phyloP scores from a whole-genome alignment of 2,113 vertebrate genomes.

The Mobula birostris region DNA sequence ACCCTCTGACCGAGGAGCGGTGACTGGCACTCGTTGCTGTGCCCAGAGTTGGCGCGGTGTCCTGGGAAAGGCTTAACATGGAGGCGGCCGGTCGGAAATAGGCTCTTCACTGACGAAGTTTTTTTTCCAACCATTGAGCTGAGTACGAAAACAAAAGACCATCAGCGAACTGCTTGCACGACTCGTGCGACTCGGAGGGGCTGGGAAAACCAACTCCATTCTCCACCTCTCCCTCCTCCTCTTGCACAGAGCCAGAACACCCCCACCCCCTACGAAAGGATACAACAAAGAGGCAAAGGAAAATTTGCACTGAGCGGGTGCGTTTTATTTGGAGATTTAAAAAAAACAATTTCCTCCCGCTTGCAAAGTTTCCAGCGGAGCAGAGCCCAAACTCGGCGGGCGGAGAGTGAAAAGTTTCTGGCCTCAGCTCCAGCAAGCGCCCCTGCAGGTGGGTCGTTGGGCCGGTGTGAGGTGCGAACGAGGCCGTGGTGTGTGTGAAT shows the following conservation, averaged over 20 bases:
- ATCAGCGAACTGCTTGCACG: neutral
- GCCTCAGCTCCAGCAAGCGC: neutral
- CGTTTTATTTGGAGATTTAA: neutral
- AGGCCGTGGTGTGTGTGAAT: neutral
- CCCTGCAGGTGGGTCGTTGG: neutral
- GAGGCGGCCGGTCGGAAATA: neutral
- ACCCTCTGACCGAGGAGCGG: neutral
- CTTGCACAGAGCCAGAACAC: neutral
- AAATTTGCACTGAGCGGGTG: neutral
- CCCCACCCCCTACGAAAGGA: neutral
- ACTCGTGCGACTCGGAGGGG: neutral
- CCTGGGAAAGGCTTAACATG: neutral
- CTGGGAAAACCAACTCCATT: neutral
- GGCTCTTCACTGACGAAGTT: neutral
- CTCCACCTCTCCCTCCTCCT: neutral
- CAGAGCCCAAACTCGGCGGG: no score
- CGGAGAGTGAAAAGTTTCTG: neutral
- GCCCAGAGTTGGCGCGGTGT: neutral
- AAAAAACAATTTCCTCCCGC: no score
- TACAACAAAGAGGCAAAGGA: neutral
- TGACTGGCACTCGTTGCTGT: neutral
- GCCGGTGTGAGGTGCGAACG: neutral
- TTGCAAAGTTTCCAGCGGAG: neutral
- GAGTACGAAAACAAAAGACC: neutral
- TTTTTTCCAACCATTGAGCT: neutral